Percentiles rank a stretch among this genome's conserved stretches.
Conservation (phyloP, 2,113 vertebrate species). For the Trematomus loennbergii region DNA sequence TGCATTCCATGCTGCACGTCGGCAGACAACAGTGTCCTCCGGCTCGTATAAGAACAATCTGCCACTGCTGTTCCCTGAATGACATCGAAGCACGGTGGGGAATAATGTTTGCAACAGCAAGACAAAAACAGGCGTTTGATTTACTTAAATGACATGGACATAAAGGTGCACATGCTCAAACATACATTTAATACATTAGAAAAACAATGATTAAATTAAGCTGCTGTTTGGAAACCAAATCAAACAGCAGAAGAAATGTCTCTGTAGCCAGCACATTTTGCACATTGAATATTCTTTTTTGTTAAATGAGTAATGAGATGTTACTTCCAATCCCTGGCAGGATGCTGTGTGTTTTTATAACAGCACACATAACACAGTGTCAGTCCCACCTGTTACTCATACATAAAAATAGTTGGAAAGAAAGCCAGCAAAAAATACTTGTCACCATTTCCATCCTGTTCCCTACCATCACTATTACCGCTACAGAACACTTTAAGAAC, state of each 20-base stretch:
- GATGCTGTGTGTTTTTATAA: constrained; percentile 2
- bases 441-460: constrained; percentile 31
- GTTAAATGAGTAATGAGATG: constrained; percentile 13
- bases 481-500: constrained; percentile 50
- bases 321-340: constrained; percentile 18
- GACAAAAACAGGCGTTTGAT: constrained; percentile 17
- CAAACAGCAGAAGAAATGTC: constrained; percentile 15
- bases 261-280: not conserved
- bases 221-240: constrained; percentile 31
- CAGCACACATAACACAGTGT: constrained; percentile 1
- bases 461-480: constrained; percentile 39
- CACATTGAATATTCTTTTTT: constrained; percentile 37
- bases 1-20: constrained; percentile 29
- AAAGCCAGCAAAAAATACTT: constrained; percentile 32
- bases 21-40: constrained; percentile 39
- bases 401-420: not conserved
- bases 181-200: constrained; percentile 7
- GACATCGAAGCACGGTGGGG: constrained; percentile 27
- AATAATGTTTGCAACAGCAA: constrained; percentile 37
- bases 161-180: not conserved
- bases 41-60: constrained; percentile 61
- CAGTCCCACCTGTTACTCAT: constrained; percentile 9
- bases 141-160: constrained; percentile 7
- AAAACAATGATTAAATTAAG: constrained; percentile 3
- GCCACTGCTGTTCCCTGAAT: constrained; percentile 43